phyloP scores from a whole-genome alignment of 2,113 vertebrate genomes.

The Nycticebus coucang region DNA sequence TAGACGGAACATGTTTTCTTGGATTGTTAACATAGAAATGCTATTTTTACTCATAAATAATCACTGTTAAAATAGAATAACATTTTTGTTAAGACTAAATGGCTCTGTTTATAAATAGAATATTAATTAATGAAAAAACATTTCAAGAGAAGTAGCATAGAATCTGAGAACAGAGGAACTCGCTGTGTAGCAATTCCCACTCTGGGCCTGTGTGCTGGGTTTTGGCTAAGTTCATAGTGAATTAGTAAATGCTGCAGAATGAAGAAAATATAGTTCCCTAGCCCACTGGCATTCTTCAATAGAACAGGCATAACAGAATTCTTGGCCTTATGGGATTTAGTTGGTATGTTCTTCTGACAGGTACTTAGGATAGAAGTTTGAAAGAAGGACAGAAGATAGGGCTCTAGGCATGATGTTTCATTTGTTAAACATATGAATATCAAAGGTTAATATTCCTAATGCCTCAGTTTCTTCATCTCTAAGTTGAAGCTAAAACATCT shows the following conservation, averaged over 20 bases:
- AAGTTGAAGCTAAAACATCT: not conserved
- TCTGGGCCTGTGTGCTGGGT: not conserved
- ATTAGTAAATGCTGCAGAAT: not conserved
- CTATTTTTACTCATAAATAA: slow-evolving; percentile 60
- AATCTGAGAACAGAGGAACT: not conserved
- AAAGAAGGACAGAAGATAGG: not conserved
- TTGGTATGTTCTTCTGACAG: not conserved
- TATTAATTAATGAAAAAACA: not conserved
- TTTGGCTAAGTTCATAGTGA: not conserved
- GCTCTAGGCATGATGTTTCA: not conserved
- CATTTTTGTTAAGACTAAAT: slow-evolving; percentile 24
- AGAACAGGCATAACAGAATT: not conserved
- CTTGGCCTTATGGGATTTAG: not conserved
- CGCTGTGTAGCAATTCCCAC: not conserved
- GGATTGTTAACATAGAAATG: slow-evolving; percentile 18
- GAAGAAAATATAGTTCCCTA: not conserved
- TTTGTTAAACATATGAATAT: not conserved
- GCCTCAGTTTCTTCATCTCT: not conserved
- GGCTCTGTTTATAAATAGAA: not conserved
- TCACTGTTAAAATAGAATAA: slow-evolving; percentile 29
- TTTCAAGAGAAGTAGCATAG: not conserved
- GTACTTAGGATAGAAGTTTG: not conserved
- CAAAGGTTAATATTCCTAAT: not conserved
- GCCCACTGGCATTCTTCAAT: not conserved
- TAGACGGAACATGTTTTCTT: not conserved